A percentile compares a stretch with the other conserved stretches of the same genome.
Conservation (phyloP, 2,797 vertebrate genomes). For the Clarias platycephalus region DNA sequence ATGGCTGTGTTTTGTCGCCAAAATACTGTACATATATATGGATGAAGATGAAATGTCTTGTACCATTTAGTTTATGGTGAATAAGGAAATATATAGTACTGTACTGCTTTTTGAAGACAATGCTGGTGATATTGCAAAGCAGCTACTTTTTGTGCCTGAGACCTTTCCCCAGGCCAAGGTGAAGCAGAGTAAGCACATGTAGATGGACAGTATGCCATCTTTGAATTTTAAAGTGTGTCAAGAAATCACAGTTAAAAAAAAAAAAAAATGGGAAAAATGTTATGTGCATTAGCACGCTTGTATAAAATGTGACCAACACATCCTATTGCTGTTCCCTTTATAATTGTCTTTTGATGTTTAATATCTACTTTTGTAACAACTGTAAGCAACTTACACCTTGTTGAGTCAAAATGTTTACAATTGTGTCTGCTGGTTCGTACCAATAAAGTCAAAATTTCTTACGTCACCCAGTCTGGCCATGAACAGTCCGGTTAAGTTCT, state of each 20-base stretch:
- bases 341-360: conserved; percentile 19
- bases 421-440: conserved; percentile 31
- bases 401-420: conserved; percentile 50
- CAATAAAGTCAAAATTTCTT: conserved; percentile 41
- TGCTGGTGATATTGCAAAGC: conserved; percentile 45
- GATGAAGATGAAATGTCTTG: conserved; percentile 8
- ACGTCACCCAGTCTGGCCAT: background rate
- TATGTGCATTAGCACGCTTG: conserved; percentile 26
- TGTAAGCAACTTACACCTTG: conserved; percentile 28
- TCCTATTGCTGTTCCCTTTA: conserved; percentile 40
- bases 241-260: background rate
- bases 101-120: conserved; percentile 54
- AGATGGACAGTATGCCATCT: background rate
- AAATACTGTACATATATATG: conserved; percentile 25
- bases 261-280: background rate
- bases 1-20: conserved; percentile 17
- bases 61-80: conserved; percentile 32
- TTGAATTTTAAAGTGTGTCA: background rate
- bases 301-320: conserved; percentile 40
- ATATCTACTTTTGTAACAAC: conserved; percentile 34
- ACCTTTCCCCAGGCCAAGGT: conserved; percentile 12
- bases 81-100: conserved; percentile 47
- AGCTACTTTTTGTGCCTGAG: conserved; percentile 29
- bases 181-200: conserved; percentile 20
- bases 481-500: no score